Evolutionary conservation across 2,888 invertebrate species (phyloP).

Genomic region (Scotopteryx bipunctaria): DNA sequence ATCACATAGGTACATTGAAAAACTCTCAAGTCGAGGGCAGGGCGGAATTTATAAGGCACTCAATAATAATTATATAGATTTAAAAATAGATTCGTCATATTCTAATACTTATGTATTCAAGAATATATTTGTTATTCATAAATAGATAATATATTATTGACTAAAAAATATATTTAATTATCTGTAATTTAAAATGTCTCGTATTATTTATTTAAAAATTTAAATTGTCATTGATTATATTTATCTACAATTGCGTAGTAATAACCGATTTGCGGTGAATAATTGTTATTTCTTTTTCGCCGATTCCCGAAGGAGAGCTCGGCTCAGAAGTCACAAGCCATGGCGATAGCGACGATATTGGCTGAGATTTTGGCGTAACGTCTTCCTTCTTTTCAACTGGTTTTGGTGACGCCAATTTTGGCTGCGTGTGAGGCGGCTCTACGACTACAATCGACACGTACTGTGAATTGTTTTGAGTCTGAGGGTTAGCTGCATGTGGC

Average conservation of each 20-base stretch:
- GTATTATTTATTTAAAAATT: too few species aligned
- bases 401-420: conserved; percentile 71
- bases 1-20: conserved; percentile 1
- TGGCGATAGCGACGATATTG: conserved; percentile 88
- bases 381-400: conserved; percentile 78
- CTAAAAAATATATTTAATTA: conserved; percentile 30
- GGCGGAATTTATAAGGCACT: conserved; percentile 22
- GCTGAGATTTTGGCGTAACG: conserved; percentile 81
- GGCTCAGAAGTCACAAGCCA: conserved; percentile 92
- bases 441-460: conserved; percentile 80
- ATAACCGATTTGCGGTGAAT: conserved; percentile 94
- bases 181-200: too few species aligned
- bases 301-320: conserved; percentile 84
- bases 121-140: conserved; percentile 24
- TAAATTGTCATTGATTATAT: conserved; percentile 2
- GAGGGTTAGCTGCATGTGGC: conserved; percentile 64
- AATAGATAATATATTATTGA: conserved; percentile 4
- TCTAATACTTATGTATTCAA: conserved; percentile 18
- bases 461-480: conserved; percentile 63
- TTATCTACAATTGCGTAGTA: conserved; percentile 88
- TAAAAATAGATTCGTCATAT: background rate
- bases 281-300: conserved; percentile 86
- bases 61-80: background rate
- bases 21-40: conserved; percentile 7
- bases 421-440: conserved; percentile 68